phyloP scores from a whole-genome alignment of 2,113 vertebrate genomes.

The Rhynchopsitta pachyrhyncha region DNA sequence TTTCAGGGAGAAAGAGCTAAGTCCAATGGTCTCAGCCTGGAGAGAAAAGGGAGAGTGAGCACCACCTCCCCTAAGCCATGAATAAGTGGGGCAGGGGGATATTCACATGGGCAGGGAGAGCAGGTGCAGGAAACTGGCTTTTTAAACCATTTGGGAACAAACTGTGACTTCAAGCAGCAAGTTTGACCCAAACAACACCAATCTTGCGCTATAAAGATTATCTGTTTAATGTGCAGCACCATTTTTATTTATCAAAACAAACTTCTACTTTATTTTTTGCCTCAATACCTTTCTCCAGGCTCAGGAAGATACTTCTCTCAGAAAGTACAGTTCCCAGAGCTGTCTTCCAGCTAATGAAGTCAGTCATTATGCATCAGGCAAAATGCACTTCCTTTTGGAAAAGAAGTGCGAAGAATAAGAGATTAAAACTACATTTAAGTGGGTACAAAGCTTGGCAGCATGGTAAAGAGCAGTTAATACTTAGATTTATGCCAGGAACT shows the following conservation, averaged over 20 bases:
- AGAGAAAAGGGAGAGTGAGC: neutral
- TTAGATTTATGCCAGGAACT: neutral
- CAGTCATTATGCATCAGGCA: neutral
- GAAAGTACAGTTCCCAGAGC: neutral
- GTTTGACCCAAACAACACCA: neutral
- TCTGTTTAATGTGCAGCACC: neutral
- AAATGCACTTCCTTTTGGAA: neutral
- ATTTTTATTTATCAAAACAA: neutral
- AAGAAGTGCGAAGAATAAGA: neutral
- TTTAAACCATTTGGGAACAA: neutral
- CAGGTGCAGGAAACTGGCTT: neutral
- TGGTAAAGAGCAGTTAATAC: neutral
- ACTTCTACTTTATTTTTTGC: neutral
- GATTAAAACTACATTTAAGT: neutral
- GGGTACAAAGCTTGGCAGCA: neutral
- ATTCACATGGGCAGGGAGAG: neutral
- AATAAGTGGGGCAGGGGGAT: neutral
- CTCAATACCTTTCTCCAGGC: neutral
- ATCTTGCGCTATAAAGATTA: neutral
- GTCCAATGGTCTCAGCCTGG: neutral
- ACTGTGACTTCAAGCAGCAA: neutral
- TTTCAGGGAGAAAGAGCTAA: neutral
- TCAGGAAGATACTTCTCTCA: neutral
- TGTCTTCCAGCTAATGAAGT: neutral
- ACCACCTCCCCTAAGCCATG: neutral